Conservation (phyloP, 2,888 invertebrate species). For the Apomyelois bistriatella region DNA sequence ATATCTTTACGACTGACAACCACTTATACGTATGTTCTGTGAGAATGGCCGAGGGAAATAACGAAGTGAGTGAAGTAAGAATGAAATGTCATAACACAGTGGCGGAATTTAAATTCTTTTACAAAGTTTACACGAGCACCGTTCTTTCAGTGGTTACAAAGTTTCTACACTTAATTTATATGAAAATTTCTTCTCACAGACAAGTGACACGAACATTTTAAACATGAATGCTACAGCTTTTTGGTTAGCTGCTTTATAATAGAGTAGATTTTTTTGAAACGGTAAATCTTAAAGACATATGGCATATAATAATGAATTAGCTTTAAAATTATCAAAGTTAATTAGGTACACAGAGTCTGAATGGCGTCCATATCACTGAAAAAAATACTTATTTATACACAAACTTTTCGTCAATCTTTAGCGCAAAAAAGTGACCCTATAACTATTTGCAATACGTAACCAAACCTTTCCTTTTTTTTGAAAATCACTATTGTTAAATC, state of each 20-base stretch:
- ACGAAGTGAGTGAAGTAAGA: constrained; percentile 29
- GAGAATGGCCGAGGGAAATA: constrained; percentile 11
- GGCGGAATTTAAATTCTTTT: constrained; percentile 48
- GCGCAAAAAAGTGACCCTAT: too few species aligned
- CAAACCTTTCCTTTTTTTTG: too few species aligned
- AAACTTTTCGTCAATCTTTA: too few species aligned
- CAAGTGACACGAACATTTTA: constrained; percentile 18
- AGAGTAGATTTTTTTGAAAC: neutral
- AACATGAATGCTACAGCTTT: neutral
- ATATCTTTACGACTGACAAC: constrained; percentile 9
- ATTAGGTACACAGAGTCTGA: too few species aligned
- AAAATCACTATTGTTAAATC: too few species aligned
- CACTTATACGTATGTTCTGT: constrained; percentile 9
- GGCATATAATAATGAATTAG: too few species aligned
- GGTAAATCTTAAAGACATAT: too few species aligned
- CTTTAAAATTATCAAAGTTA: too few species aligned
- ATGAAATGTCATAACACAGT: constrained; percentile 34
- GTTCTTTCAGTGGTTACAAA: constrained; percentile 47
- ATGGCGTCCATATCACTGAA: too few species aligned
- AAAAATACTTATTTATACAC: too few species aligned
- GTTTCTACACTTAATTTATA: constrained; percentile 62
- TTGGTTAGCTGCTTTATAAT: neutral
- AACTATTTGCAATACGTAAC: too few species aligned
- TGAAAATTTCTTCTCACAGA: constrained; percentile 53
- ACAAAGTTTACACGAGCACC: constrained; percentile 43